Evolutionary conservation across 2,888 invertebrate species (phyloP), one percentile per base, ranked within the genome.

Genomic region (Ophonus ardosiacus): DNA sequence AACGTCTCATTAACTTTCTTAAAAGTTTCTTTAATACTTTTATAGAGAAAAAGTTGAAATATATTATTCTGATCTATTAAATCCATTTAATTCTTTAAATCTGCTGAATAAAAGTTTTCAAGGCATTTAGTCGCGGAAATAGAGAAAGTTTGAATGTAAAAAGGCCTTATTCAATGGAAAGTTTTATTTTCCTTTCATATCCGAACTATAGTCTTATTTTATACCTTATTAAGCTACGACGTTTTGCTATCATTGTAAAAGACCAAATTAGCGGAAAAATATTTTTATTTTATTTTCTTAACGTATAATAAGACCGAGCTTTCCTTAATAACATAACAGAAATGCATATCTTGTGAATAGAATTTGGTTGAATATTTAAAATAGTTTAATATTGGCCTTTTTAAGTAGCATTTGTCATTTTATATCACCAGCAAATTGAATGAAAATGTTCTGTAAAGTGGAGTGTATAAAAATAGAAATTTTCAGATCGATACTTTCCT

Each of bases 71-170:
- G 38, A 38, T 68, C 68, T 68, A 68, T 68, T 68, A 68, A 63
- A 68, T n/a, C 68, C 31, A 68, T 68, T 68, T 68, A 68, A 31
- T 38, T 24, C 68, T 68, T 68, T 68, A 68, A 68, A 38, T 68
- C 68, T n/a, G 31, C 31, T 7, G 68, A 38, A 68, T 38, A 15
- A 38, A 24, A 68, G 38, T 38, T 31, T 68, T 68, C 10, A 7
- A 68, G 38, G 38, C 13, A n/a, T 68, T 68, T 68, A 38, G 38
- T 68, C 38, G 31, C 5, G 10, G 68, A 24, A 40, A 31, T 31
- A 24, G 63, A 68, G 68, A 15, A 38, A n/a, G 68, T 38, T 68
- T 38, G 68, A 68, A 38, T 15, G 38, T 1, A n/a, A 68, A 68
- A 68, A 15, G 38, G 38, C 65, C 21, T 65, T 65, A 24, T 65